phyloP scores from a whole-genome alignment of 2,113 vertebrate species.

The Dryoscopus gambensis region DNA sequence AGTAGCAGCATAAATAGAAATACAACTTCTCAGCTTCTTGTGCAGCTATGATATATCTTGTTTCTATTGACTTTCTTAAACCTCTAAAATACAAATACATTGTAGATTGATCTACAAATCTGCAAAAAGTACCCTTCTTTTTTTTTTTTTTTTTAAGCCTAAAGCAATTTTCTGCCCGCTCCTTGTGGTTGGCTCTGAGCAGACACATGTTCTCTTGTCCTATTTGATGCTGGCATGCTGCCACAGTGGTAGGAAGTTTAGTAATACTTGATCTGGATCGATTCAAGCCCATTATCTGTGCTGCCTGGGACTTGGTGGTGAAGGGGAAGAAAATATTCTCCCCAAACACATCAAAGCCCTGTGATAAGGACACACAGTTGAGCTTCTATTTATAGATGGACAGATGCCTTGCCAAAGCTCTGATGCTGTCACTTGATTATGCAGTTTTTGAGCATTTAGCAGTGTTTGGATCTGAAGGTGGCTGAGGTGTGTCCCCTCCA shows the following conservation, averaged over 20 bases:
- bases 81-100: slow-evolving; percentile 60
- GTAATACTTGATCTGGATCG: slow-evolving; percentile 54
- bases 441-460: background rate
- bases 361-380: background rate
- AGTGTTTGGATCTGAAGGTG: background rate
- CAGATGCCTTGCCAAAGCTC: slow-evolving; percentile 39
- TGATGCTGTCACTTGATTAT: background rate
- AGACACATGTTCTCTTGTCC: slow-evolving; percentile 53
- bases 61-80: slow-evolving; percentile 64
- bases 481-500: background rate
- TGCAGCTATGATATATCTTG: slow-evolving; percentile 50
- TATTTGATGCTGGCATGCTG: slow-evolving; percentile 35
- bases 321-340: slow-evolving; percentile 3
- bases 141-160: background rate
- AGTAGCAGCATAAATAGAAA: slow-evolving; percentile 1
- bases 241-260: slow-evolving; percentile 52
- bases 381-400: slow-evolving; percentile 53
- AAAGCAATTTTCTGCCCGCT: slow-evolving; percentile 48
- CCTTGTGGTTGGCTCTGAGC: slow-evolving; percentile 44
- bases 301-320: background rate
- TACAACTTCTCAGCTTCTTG: background rate
- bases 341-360: slow-evolving; percentile 18
- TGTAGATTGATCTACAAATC: slow-evolving; percentile 64
- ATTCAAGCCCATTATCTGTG: slow-evolving; percentile 57
- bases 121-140: slow-evolving; percentile 29